Conservation (phyloP, 2,113 vertebrate species). For the Arenaria interpres region DNA sequence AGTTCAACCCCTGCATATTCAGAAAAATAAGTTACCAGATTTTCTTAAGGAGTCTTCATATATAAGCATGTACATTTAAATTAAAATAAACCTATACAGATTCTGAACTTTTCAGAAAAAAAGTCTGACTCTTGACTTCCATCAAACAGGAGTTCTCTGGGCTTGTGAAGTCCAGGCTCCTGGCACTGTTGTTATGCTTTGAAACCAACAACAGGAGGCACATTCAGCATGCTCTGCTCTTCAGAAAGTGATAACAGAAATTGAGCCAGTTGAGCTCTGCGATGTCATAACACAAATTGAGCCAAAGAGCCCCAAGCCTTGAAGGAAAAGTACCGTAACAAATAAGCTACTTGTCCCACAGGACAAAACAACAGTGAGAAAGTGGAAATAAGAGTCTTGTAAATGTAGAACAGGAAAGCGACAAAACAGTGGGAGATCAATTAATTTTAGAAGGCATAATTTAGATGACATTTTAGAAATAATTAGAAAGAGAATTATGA, state of each 20-base stretch:
- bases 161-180: background rate
- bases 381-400: background rate
- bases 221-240: background rate
- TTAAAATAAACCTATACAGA: background rate
- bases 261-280: background rate
- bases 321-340: background rate
- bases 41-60: background rate
- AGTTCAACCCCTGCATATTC: background rate
- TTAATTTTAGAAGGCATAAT: background rate
- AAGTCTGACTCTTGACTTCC: background rate
- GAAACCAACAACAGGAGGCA: background rate
- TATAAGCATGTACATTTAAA: background rate
- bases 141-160: background rate
- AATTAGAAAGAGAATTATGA: constrained; percentile 10
- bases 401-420: background rate
- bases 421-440: background rate
- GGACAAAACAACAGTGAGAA: background rate
- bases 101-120: background rate
- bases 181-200: background rate
- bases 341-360: background rate
- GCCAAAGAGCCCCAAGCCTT: background rate
- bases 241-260: background rate
- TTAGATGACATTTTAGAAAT: constrained; percentile 9
- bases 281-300: background rate
- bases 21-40: background rate